Evolutionary conservation across 2,113 vertebrate genomes (phyloP).

Genomic region (Platysteira castanea): DNA sequence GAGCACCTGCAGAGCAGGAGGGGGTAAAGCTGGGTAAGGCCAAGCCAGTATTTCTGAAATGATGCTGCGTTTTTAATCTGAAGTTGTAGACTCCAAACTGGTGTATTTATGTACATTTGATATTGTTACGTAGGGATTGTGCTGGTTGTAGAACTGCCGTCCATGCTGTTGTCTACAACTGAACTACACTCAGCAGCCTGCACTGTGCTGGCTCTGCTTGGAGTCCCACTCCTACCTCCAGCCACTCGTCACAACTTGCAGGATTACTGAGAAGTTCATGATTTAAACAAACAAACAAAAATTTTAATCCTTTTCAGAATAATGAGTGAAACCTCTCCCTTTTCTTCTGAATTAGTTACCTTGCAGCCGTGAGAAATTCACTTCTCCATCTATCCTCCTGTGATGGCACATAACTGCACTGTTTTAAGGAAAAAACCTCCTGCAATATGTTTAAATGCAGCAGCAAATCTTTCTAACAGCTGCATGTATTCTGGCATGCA

Average conservation of each 20-base stretch:
- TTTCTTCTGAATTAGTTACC: background rate
- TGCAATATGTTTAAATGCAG: background rate
- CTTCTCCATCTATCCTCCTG: background rate
- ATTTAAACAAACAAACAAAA: background rate
- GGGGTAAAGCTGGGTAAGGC: background rate
- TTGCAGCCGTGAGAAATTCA: background rate
- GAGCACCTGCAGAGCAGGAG: background rate
- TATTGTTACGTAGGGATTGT: background rate
- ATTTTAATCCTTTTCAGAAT: background rate
- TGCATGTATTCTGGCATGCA: background rate
- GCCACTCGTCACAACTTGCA: background rate
- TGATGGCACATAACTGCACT: background rate
- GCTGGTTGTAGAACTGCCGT: background rate
- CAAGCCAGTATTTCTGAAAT: background rate
- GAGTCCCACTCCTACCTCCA: background rate
- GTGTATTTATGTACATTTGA: background rate
- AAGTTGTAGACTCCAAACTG: background rate
- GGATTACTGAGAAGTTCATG: background rate
- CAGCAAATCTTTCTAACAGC: constrained; percentile 21
- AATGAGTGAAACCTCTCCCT: background rate
- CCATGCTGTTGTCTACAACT: background rate
- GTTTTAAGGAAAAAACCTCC: background rate
- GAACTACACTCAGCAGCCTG: background rate
- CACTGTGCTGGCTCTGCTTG: background rate
- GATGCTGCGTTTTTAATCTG: background rate